phyloP scores from a whole-genome alignment of 2,797 vertebrate species.

The Rhinatrema bivittatum region DNA sequence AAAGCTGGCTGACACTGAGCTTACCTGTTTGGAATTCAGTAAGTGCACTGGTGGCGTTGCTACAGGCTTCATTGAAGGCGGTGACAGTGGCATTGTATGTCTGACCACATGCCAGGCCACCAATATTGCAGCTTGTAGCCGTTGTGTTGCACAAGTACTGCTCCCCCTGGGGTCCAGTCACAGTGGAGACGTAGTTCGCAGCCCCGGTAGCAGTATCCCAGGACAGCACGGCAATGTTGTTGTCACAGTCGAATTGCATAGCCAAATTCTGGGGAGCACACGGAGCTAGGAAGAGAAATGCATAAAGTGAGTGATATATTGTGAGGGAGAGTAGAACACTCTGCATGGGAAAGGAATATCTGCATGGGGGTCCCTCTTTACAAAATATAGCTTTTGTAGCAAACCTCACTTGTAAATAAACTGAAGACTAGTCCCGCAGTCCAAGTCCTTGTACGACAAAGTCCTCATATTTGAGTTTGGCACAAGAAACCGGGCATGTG shows the following conservation, averaged over 20 bases:
- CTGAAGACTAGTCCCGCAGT: no score
- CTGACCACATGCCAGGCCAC: conserved; percentile 51
- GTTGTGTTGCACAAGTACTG: conserved; percentile 33
- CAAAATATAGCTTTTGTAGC: no score
- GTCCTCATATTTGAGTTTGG: no score
- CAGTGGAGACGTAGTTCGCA: conserved; percentile 52
- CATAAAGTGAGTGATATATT: not conserved
- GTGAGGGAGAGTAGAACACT: no score
- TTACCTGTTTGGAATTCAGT: conserved; percentile 1
- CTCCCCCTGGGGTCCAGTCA: conserved; percentile 35
- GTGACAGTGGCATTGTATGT: conserved; percentile 50
- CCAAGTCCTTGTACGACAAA: no score
- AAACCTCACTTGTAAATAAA: no score
- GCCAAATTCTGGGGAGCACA: conserved; percentile 23
- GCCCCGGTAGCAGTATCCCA: conserved; percentile 54
- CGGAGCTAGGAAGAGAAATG: not conserved
- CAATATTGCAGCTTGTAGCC: conserved; percentile 40
- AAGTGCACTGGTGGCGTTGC: conserved; percentile 18
- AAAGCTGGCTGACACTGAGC: no score
- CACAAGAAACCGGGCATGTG: no score
- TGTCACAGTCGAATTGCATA: conserved; percentile 44
- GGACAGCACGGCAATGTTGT: conserved; percentile 41
- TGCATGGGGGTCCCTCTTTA: no score
- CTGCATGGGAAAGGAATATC: no score
- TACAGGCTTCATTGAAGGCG: conserved; percentile 40